Conservation (phyloP, 2,113 vertebrate species). For the Oryzias melastigma region DNA sequence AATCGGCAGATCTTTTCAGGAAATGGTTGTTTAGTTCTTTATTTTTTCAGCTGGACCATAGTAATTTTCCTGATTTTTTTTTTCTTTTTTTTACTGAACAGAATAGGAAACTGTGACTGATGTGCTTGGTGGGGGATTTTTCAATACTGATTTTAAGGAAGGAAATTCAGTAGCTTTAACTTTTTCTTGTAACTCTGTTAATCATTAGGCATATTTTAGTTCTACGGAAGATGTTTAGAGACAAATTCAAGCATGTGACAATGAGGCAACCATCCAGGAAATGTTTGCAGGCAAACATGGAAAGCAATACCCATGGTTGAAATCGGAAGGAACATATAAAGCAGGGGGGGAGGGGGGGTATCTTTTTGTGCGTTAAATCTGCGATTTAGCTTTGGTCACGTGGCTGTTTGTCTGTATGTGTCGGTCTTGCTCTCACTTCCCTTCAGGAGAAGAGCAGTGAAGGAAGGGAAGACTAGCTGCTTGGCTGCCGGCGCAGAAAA, state of each 20-base stretch:
- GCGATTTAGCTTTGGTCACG: conserved; percentile 17
- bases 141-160: too few relatives aligned
- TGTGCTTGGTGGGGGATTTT: too few relatives aligned
- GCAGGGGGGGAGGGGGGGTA: conserved; percentile 15
- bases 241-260: conserved; percentile 14
- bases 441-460: conserved; percentile 49
- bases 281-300: conserved; percentile 2
- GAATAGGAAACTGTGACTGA: too few relatives aligned
- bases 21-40: too few relatives aligned
- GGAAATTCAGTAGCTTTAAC: background rate
- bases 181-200: background rate
- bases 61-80: too few relatives aligned
- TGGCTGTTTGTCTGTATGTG: conserved; percentile 22
- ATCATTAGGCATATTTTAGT: conserved; percentile 38
- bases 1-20: too few relatives aligned
- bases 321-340: too few relatives aligned
- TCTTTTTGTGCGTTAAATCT: conserved; percentile 12
- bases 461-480: conserved; percentile 74
- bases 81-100: too few relatives aligned
- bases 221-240: conserved; percentile 10
- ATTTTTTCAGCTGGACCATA: too few relatives aligned
- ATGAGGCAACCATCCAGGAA: conserved; percentile 24
- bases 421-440: conserved; percentile 60
- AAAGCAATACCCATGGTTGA: conserved; percentile 12
- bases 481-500: conserved; percentile 70